phyloP scores from a whole-genome alignment of 2,888 invertebrate species.

The Aphidoletes aphidimyza region DNA sequence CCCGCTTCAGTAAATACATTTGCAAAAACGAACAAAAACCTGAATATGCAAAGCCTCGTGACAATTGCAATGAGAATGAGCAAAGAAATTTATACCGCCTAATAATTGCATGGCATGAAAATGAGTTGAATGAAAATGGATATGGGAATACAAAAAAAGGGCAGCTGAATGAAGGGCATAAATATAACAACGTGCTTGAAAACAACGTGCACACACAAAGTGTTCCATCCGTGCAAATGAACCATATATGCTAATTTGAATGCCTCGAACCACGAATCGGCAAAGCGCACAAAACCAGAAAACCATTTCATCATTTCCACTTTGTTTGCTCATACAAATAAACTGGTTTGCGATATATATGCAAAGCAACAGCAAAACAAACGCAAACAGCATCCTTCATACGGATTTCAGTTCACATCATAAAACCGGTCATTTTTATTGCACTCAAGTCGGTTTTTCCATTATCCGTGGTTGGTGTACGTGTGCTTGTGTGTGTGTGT shows the following conservation, averaged over 20 bases:
- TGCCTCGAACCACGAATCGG: not conserved
- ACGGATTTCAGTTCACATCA: not conserved
- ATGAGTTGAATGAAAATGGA: not conserved
- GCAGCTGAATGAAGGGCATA: slow-evolving; percentile 2
- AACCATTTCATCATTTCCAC: slow-evolving; percentile 12
- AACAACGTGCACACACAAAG: not conserved
- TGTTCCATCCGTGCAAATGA: not conserved
- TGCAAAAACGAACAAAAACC: not conserved
- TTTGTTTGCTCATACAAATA: slow-evolving; percentile 33
- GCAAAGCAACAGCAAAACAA: not conserved
- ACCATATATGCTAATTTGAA: slow-evolving; percentile 19
- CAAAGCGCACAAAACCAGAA: too few species aligned
- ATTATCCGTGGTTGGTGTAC: slow-evolving; percentile 15
- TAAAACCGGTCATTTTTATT: slow-evolving; percentile 47
- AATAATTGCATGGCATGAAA: slow-evolving; percentile 17
- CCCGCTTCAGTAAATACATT: not conserved
- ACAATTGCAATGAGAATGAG: slow-evolving; percentile 30
- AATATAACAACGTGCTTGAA: not conserved
- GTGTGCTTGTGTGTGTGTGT: too few species aligned
- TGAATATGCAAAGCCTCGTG: not conserved
- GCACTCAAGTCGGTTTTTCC: slow-evolving; percentile 26
- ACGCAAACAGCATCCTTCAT: slow-evolving; percentile 32
- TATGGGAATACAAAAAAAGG: not conserved
- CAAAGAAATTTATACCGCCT: not conserved
- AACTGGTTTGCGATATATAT: not conserved